Conservation (phyloP, 2,888 invertebrate species). For the Icerya purchasi region DNA sequence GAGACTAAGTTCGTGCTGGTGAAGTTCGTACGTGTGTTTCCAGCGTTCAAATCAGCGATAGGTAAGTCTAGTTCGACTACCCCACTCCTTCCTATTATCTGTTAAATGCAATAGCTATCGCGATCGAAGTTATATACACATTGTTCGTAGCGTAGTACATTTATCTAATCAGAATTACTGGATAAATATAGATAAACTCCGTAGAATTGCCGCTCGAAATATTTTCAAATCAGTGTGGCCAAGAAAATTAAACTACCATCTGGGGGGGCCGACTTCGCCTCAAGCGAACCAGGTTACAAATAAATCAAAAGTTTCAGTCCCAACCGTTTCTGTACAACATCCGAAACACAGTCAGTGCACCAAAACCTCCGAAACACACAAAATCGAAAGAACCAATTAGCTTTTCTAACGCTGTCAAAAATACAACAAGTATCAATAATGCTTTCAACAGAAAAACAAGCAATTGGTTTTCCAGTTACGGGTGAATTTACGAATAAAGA, state of each 20-base stretch:
- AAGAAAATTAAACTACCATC: not conserved
- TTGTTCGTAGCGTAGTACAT: too few species aligned
- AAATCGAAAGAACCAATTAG: not conserved
- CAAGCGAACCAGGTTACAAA: not conserved
- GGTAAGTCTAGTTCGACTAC: too few species aligned
- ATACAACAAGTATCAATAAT: not conserved
- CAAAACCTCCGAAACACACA: not conserved
- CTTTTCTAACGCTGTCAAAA: not conserved
- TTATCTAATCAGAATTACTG: not conserved
- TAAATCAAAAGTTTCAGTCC: not conserved
- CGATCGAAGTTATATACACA: too few species aligned
- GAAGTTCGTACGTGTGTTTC: too few species aligned
- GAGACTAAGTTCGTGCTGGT: too few species aligned
- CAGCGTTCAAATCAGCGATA: too few species aligned
- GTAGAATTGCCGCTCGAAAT: not conserved
- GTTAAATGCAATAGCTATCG: too few species aligned
- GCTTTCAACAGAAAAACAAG: not conserved
- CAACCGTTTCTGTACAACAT: not conserved
- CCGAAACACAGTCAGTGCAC: not conserved
- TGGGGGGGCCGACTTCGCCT: not conserved
- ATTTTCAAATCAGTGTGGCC: not conserved
- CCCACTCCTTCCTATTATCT: too few species aligned
- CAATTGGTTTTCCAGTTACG: not conserved
- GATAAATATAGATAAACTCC: not conserved
- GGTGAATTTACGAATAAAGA: too few species aligned